A percentile compares a stretch with the other conserved stretches of the same genome.
phyloP scores from a whole-genome alignment of 2,888 invertebrate species.

The Drosophila birchii region DNA sequence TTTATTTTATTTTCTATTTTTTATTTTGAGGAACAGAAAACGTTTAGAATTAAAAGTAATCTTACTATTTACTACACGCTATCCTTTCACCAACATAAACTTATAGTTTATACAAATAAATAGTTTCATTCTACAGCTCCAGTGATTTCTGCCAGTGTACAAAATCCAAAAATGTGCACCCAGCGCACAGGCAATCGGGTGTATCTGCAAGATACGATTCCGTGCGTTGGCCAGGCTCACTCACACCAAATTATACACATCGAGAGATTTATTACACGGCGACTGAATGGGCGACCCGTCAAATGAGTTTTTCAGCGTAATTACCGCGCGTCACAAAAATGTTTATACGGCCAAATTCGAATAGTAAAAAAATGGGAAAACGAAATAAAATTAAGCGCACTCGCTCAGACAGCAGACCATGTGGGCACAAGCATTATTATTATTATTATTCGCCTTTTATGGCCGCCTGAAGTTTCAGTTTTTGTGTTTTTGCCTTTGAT shows the following conservation, averaged over 20 bases:
- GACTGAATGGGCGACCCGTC: conserved; percentile 70
- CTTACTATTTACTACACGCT: not conserved
- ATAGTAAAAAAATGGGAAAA: conserved; percentile 53
- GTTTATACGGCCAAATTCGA: conserved; percentile 54
- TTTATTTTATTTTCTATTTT: not conserved
- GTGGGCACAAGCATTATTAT: conserved; percentile 43
- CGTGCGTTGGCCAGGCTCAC: conserved; percentile 71
- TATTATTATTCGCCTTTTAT: conserved; percentile 47
- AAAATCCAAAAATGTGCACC: conserved; percentile 24
- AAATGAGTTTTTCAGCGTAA: conserved; percentile 82
- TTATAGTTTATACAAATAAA: no score
- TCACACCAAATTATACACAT: conserved; percentile 74
- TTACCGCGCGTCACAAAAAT: conserved; percentile 73
- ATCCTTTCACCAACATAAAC: not conserved
- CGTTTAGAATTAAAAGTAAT: not conserved
- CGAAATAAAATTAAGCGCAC: conserved; percentile 59
- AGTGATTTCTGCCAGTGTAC: not conserved
- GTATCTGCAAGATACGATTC: conserved; percentile 76
- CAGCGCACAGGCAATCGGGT: conserved; percentile 30
- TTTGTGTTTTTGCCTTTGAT: conserved; percentile 39
- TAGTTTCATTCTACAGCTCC: no score
- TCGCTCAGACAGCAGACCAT: conserved; percentile 47
- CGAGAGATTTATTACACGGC: conserved; percentile 78
- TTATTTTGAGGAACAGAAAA: not conserved
- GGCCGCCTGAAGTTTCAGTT: conserved; percentile 37